Evolutionary conservation across 2,113 vertebrate genomes (phyloP).

Genomic region (Genyomyrus donnyi): DNA sequence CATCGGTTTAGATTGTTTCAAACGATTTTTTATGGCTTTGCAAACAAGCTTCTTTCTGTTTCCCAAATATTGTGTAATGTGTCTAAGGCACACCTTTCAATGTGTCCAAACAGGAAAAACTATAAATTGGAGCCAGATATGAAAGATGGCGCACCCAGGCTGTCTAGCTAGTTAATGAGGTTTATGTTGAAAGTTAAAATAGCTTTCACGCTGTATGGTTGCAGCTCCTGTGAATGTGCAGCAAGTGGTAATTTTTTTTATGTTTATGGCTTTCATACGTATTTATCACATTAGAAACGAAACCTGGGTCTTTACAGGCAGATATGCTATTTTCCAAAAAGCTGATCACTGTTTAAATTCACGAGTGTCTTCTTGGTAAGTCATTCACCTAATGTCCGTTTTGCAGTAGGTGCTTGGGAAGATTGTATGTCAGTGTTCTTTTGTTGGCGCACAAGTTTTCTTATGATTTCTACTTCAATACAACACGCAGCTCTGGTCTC

Average conservation of each 20-base stretch:
- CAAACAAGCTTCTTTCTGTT: not conserved
- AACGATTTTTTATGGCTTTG: not conserved
- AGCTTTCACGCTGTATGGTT: not conserved
- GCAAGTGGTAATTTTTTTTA: not conserved
- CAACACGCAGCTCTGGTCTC: not conserved
- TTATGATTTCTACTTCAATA: not conserved
- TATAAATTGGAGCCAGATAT: not conserved
- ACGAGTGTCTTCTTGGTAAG: not conserved
- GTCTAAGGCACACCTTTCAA: slow-evolving; percentile 15
- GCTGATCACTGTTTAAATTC: not conserved
- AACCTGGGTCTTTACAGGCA: not conserved
- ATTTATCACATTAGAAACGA: not conserved
- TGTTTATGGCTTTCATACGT: not conserved
- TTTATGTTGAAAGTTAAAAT: not conserved
- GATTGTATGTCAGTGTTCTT: not conserved
- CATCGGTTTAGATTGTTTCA: not conserved
- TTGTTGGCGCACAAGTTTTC: not conserved
- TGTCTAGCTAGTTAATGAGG: not conserved
- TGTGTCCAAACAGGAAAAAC: slow-evolving; percentile 24
- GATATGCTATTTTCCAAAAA: not conserved
- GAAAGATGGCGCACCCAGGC: slow-evolving; percentile 16
- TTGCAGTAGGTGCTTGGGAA: not conserved
- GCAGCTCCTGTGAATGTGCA: not conserved
- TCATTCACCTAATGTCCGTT: not conserved
- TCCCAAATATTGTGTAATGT: slow-evolving; percentile 19